phyloP scores from a whole-genome alignment of 2,797 vertebrate genomes.

The Merluccius polli region DNA sequence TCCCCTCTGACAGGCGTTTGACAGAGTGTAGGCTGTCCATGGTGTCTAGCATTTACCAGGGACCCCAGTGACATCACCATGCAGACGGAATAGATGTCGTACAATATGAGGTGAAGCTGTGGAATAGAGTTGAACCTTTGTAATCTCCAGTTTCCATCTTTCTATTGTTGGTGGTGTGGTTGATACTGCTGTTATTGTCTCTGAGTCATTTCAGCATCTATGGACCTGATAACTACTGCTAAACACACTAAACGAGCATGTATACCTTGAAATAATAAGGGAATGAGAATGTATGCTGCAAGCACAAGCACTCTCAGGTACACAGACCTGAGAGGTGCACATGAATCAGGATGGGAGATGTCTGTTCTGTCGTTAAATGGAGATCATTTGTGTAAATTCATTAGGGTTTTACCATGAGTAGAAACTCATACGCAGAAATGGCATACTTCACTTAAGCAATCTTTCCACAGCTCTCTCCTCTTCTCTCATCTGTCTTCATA shows the following conservation, averaged over 20 bases:
- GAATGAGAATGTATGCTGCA: too few relatives aligned
- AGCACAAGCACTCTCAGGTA: too few relatives aligned
- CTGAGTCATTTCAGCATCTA: background rate
- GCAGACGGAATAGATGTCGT: background rate
- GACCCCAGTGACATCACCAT: background rate
- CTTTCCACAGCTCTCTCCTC: background rate
- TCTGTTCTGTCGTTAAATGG: background rate
- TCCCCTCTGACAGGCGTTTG: conserved; percentile 10
- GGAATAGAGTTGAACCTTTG: background rate
- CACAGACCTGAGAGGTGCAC: conserved; percentile 3
- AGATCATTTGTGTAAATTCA: background rate
- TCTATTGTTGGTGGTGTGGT: background rate
- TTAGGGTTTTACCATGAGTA: background rate
- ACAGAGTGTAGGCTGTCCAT: background rate
- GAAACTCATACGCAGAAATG: background rate
- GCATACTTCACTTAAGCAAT: background rate
- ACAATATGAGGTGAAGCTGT: background rate
- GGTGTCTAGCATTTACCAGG: background rate
- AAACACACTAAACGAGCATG: background rate
- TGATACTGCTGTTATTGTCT: background rate
- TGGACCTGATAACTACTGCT: background rate
- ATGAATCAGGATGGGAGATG: background rate
- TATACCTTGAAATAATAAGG: background rate
- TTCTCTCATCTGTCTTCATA: background rate
- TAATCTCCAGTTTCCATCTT: background rate